phyloP scores from a whole-genome alignment of 1,140 invertebrate genomes.

The Trypoxylus dichotomus region DNA sequence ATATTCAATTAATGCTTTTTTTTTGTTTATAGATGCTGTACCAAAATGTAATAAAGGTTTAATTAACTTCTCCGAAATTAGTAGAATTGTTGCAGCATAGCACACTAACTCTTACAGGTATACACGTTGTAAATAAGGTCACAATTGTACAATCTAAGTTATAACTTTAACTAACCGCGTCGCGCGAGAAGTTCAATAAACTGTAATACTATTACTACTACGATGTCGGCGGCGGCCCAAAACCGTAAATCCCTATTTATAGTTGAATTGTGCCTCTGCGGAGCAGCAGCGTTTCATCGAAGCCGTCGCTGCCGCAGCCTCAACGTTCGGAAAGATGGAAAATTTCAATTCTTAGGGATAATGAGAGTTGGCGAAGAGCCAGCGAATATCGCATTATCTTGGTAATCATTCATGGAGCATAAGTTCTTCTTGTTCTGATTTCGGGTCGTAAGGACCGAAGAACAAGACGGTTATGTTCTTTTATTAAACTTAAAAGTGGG shows the following conservation, averaged over 20 bases:
- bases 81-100: no score
- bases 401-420: constrained; percentile 10
- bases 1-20: no score
- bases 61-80: no score
- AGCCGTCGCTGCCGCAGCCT: no score
- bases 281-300: background rate
- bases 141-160: no score
- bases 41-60: no score
- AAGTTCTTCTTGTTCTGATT: constrained; percentile 11
- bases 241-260: constrained; percentile 9
- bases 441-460: constrained; percentile 3
- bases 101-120: no score
- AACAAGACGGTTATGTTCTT: background rate
- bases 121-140: no score
- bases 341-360: constrained; percentile 3
- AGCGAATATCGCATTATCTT: constrained; percentile 1
- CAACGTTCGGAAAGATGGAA: constrained; percentile 5
- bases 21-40: no score
- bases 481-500: background rate
- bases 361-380: background rate
- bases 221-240: background rate
- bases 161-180: no score
- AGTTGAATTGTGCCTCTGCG: background rate
- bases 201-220: background rate
- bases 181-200: background rate